phyloP scores from a whole-genome alignment of 2,113 vertebrate genomes.

The Sitta europaea region DNA sequence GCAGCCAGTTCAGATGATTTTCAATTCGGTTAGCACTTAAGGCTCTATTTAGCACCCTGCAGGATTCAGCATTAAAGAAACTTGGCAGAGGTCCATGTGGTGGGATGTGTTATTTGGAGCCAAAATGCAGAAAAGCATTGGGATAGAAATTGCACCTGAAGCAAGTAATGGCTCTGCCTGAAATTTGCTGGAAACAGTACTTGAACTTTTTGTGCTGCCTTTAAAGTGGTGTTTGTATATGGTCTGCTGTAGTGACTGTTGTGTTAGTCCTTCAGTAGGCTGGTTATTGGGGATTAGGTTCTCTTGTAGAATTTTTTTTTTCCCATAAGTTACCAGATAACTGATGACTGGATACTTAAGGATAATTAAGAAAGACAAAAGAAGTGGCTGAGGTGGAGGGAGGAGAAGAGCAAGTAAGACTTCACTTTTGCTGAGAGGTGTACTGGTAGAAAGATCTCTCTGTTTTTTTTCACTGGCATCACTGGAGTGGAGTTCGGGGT shows the following conservation, averaged over 20 bases:
- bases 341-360: too few species aligned
- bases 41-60: background rate
- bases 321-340: too few species aligned
- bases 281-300: too few species aligned
- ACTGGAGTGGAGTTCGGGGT: too few species aligned
- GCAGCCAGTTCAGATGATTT: background rate
- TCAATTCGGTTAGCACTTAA: background rate
- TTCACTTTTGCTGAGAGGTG: too few species aligned
- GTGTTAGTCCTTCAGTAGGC: background rate
- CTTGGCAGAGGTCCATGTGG: background rate
- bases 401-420: too few species aligned
- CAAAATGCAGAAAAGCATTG: background rate
- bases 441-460: too few species aligned
- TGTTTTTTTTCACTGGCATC: too few species aligned
- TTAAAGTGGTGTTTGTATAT: background rate
- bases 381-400: too few species aligned
- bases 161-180: background rate
- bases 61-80: background rate
- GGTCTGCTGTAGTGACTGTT: background rate
- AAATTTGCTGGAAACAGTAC: background rate
- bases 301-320: too few species aligned
- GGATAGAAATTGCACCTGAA: background rate
- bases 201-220: background rate
- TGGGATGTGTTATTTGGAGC: background rate
- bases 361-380: too few species aligned